Conservation (phyloP, 2,797 vertebrate species). For the Rhinella marina region DNA sequence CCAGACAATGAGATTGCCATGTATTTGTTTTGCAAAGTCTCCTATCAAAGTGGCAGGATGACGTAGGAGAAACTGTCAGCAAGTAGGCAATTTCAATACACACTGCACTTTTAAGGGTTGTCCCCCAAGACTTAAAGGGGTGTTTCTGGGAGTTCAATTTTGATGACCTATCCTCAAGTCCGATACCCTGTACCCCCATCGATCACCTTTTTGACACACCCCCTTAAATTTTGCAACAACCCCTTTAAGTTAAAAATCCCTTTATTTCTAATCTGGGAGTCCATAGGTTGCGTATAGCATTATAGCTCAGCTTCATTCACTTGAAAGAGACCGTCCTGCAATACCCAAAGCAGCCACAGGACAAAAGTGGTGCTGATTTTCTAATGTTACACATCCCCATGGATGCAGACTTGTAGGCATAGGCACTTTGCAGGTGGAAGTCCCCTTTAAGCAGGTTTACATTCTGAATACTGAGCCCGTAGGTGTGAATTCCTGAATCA, state of each 20-base stretch:
- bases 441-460: neutral
- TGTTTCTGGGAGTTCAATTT: too few species aligned
- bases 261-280: too few species aligned
- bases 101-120: neutral
- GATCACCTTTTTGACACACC: too few species aligned
- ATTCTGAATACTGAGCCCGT: neutral
- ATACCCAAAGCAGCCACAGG: neutral
- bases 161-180: too few species aligned
- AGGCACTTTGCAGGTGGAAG: neutral
- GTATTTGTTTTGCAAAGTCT: too few species aligned
- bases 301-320: neutral
- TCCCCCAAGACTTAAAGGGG: too few species aligned
- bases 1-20: neutral
- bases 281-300: too few species aligned
- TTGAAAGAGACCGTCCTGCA: neutral
- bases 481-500: neutral
- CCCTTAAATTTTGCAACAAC: too few species aligned
- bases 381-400: neutral
- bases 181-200: too few species aligned
- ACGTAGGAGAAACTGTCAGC: neutral
- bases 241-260: too few species aligned
- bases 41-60: too few species aligned
- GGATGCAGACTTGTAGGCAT: neutral
- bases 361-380: neutral
- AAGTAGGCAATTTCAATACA: neutral